Conservation (phyloP, 2,888 invertebrate genomes). For the Chalcis sispes region DNA sequence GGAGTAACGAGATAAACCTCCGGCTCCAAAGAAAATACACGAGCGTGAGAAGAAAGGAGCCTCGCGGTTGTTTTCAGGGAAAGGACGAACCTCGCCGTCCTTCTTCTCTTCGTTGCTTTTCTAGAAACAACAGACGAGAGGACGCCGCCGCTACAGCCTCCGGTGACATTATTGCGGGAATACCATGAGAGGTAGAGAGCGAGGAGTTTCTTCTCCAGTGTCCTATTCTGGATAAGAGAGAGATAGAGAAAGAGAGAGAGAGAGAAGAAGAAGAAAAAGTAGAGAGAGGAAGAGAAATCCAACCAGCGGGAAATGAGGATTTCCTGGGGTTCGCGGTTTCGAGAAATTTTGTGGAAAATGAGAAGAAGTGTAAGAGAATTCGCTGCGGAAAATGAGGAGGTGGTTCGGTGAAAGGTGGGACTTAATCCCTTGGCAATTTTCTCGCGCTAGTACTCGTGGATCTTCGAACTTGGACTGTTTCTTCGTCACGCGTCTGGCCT, state of each 20-base stretch:
- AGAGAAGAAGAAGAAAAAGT: too few relatives aligned
- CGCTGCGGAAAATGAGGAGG: constrained; percentile 33
- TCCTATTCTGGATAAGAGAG: background rate
- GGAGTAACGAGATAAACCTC: constrained; percentile 51
- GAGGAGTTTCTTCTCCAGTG: background rate
- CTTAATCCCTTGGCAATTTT: too few relatives aligned
- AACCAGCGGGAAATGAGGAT: too few relatives aligned
- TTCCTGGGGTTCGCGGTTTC: too few relatives aligned
- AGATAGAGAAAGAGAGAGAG: constrained; percentile 4
- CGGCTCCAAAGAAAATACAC: constrained; percentile 45
- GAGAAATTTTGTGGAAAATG: constrained; percentile 39
- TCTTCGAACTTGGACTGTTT: constrained; percentile 9
- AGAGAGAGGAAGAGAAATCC: too few relatives aligned
- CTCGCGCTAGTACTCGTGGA: background rate
- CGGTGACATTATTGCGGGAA: background rate
- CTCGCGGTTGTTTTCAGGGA: too few relatives aligned
- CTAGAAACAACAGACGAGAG: constrained; percentile 17
- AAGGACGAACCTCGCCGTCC: too few relatives aligned
- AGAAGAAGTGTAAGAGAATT: constrained; percentile 45
- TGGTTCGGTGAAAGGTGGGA: too few relatives aligned
- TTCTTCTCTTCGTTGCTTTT: too few relatives aligned
- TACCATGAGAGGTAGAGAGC: background rate
- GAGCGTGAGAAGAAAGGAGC: constrained; percentile 3
- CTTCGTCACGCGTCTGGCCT: background rate
- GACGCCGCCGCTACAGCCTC: too few relatives aligned